Evolutionary conservation across 1,140 invertebrate species (phyloP), one percentile per base, ranked within the genome.

Genomic region (Aphelenchoides avenae): DNA sequence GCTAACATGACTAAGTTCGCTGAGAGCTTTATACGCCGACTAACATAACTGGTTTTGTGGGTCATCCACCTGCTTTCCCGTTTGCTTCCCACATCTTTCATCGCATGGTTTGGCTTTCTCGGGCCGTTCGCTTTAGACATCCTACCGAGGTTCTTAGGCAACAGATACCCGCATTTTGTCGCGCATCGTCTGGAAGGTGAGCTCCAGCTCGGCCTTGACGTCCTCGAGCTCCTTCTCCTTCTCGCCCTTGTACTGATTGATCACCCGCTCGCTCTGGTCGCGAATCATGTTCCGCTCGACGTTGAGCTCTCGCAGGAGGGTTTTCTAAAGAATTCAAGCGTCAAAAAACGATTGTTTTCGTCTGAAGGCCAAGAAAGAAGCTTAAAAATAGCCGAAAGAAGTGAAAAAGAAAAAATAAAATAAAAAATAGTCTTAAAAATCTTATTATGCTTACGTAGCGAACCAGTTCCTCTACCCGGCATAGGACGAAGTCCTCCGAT

Each of bases 241-340:
- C 26, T 26, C 46, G 13, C 33, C 20, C 36, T 59, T 61, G 34
- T 61, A 61, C 6, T 62, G 44, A 9, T 51, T 31, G 5, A 61
- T 36, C 20, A 61, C 33, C 13, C 55, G 57, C 37, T 61, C 59
- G 2, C 26, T 33, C 36, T 61, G 58, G 18, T 26, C 59, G 7
- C 58, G 57, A 39, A 61, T 61, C 15, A 61, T 26, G 42, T 63
- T 61, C 2, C 58, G 9, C 36, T 61, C 31, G 29, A 59, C 58
- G 26, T 26, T 52, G 7, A 51, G 26, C 20, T 61, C 49, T 46
- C 62, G 59, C 15, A 54, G 34, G 22, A 50, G n/a, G 2, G 53
- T 57, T 44, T 57, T 36, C 54, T 57, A 47, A 37, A 57, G n/a
- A n/a, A n/a, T n/a, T n/a, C n/a, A 42, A 49, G 29, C 7, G 7